A percentile compares a stretch with the other conserved stretches of the same genome.
Evolutionary conservation across 2,113 vertebrate species (phyloP).

Genomic region (Myrmecobius fasciatus): DNA sequence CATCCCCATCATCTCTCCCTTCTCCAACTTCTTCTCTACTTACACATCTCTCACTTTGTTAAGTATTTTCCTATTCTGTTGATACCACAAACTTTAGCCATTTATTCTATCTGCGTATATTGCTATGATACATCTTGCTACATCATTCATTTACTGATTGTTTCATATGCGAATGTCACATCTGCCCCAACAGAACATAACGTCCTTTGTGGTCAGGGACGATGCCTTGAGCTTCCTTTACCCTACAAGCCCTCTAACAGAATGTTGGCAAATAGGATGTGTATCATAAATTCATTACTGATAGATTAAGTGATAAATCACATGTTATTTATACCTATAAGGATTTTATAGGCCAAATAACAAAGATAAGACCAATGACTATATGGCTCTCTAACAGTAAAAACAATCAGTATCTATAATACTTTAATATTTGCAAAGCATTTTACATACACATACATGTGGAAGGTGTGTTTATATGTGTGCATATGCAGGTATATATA

Average conservation of each 20-base stretch:
- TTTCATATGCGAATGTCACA: background rate
- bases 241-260: background rate
- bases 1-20: background rate
- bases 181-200: background rate
- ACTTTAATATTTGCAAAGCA: background rate
- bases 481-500: background rate
- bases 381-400: background rate
- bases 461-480: fast-evolving
- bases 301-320: background rate
- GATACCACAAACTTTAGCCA: background rate
- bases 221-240: background rate
- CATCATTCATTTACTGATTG: background rate
- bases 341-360: background rate
- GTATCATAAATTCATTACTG: background rate
- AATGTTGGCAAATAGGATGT: background rate
- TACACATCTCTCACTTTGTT: background rate
- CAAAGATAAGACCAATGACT: background rate
- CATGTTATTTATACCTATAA: background rate
- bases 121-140: background rate
- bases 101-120: background rate
- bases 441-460: background rate
- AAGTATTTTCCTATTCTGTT: background rate
- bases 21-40: background rate
- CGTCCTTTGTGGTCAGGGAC: background rate
- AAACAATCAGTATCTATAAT: background rate